Percentiles rank a stretch among this genome's conserved stretches.
Conservation (phyloP, 37 sponge, comb jelly and placozoan genomes). For the Theonella swinhoei region DNA sequence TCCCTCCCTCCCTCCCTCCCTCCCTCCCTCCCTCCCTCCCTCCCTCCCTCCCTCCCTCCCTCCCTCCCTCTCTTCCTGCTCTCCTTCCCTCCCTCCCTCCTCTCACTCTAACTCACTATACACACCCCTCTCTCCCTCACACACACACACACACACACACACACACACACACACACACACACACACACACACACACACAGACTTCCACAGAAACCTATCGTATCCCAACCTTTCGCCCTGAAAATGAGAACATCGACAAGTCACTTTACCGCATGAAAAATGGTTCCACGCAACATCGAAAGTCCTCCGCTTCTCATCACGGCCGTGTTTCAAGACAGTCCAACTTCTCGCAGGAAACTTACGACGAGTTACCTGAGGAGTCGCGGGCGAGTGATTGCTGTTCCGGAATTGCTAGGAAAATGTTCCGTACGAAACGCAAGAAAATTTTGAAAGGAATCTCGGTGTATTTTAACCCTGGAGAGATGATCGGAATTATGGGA, state of each 20-base stretch:
- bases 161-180: no score
- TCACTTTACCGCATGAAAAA: background rate
- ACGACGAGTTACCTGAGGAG: background rate
- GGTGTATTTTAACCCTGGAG: conserved; percentile 75
- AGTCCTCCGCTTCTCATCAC: background rate
- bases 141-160: no score
- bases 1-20: background rate
- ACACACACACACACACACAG: no score
- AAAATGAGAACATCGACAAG: background rate
- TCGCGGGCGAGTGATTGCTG: background rate
- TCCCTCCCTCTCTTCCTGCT: background rate
- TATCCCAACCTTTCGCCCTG: background rate
- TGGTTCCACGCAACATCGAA: background rate
- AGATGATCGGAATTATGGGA: conserved; percentile 74
- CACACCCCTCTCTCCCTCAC: no score
- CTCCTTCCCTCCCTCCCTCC: conserved; percentile 3
- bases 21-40: background rate
- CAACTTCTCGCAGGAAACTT: background rate
- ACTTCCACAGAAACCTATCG: background rate
- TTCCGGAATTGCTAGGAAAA: background rate
- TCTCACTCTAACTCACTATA: background rate
- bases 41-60: background rate
- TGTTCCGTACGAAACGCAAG: background rate
- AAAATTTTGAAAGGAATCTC: conserved; percentile 60
- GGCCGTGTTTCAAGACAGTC: background rate